Conservation (phyloP, 2,888 invertebrate genomes). For the Agonopterix alstromeriana region DNA sequence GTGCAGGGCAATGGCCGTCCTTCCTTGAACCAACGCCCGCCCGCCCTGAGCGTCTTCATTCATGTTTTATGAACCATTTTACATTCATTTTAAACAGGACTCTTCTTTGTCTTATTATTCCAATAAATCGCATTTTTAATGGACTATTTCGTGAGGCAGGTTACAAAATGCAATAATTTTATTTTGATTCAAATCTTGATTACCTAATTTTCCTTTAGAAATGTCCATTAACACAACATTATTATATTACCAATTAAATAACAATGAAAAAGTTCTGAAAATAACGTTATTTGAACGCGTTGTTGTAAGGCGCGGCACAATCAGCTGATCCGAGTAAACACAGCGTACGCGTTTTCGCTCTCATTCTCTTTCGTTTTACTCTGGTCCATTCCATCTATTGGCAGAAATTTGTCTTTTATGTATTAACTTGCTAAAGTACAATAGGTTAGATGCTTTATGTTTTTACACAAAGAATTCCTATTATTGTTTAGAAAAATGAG, state of each 20-base stretch:
- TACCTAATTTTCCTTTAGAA: too few relatives aligned
- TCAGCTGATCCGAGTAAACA: constrained; percentile 68
- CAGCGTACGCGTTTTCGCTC: constrained; percentile 18
- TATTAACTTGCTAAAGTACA: not conserved
- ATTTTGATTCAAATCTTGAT: too few relatives aligned
- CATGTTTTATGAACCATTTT: not conserved
- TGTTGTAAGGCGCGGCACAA: constrained; percentile 19
- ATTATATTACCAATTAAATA: too few relatives aligned
- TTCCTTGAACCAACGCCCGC: constrained; percentile 32
- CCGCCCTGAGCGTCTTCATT: constrained; percentile 6
- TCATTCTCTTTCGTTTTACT: not conserved
- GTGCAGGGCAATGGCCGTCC: constrained; percentile 56
- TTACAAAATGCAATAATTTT: too few relatives aligned
- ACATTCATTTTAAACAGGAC: constrained; percentile 1
- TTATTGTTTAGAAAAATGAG: constrained; percentile 71
- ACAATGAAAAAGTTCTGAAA: too few relatives aligned
- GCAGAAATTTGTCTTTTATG: not conserved
- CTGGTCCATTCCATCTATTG: not conserved
- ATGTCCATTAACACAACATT: too few relatives aligned
- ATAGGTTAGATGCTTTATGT: constrained; percentile 14
- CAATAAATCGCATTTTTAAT: too few relatives aligned
- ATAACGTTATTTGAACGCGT: too few relatives aligned
- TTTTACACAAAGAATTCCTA: constrained; percentile 41
- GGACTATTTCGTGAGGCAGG: too few relatives aligned
- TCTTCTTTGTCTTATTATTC: too few relatives aligned